These are phyloP conservation scores for Baryphthengus martii DNA, from an alignment of 2,113 vertebrate genomes.

Conservation along the genomic window DNA sequence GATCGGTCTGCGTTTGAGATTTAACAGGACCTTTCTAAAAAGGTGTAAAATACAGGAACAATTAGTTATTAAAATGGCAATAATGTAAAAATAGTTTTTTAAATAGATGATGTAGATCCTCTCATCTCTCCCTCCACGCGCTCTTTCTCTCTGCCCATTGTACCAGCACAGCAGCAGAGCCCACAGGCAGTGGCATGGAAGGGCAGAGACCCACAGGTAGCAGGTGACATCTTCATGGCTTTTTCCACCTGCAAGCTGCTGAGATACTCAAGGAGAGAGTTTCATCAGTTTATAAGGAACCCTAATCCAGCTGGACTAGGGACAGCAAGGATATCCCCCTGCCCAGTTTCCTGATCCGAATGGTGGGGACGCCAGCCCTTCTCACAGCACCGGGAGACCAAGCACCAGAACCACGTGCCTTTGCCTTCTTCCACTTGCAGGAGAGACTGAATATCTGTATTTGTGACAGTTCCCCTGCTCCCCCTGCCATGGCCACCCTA, in stretches of 20 bases:
- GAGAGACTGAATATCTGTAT: rapidly evolving
- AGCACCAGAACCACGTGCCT: neutral
- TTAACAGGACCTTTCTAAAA: neutral
- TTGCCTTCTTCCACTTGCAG: neutral
- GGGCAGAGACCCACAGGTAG: neutral
- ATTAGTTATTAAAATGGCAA: neutral
- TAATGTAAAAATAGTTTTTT: neutral
- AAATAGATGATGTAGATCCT: neutral
- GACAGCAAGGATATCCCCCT: neutral
- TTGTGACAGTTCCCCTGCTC: neutral
- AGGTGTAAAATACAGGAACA: neutral
- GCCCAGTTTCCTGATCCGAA: neutral
- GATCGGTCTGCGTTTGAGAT: neutral
- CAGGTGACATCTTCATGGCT: neutral
- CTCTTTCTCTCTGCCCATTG: neutral
- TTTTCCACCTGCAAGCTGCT: neutral
- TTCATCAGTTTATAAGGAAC: neutral
- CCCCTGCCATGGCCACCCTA: rapidly evolving
- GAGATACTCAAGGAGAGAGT: neutral
- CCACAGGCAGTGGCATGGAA: neutral
- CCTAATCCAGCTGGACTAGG: neutral
- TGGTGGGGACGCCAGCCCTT: neutral
- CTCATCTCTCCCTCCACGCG: neutral
- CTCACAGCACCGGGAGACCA: neutral
- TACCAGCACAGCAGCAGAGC: neutral